Percentiles rank a stretch among this genome's conserved stretches.
Conservation (phyloP, 2,113 vertebrate species). For the Mastomys coucha region DNA sequence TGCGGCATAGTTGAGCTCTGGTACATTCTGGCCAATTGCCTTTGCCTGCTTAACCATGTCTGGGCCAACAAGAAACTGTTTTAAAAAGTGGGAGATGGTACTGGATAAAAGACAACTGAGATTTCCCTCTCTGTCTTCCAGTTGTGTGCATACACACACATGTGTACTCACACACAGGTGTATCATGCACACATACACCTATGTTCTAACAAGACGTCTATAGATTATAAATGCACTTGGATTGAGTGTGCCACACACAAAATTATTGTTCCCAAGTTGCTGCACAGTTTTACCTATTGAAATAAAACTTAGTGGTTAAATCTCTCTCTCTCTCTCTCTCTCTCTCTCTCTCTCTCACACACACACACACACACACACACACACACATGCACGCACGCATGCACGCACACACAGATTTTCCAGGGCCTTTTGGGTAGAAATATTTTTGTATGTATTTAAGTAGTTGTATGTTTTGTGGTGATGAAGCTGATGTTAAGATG, state of each 20-base stretch:
- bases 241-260: neutral
- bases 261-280: neutral
- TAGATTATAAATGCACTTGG: neutral
- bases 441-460: neutral
- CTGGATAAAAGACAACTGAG: neutral
- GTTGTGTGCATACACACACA: neutral
- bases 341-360: too few relatives aligned
- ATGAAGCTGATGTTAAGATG: conserved; percentile 14
- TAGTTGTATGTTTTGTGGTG: neutral
- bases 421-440: neutral
- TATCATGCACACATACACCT: too few relatives aligned
- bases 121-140: neutral
- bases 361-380: neutral
- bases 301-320: conserved; percentile 24
- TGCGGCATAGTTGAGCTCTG: neutral
- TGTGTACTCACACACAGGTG: too few relatives aligned
- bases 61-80: neutral
- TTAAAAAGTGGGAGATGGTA: neutral
- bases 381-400: neutral
- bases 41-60: neutral
- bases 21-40: neutral
- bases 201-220: neutral
- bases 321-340: neutral
- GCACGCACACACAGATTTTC: neutral
- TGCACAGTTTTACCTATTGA: neutral